Percentiles rank a stretch among this genome's conserved stretches.
phyloP scores from a whole-genome alignment of 2,888 invertebrate species.

The Epinotia ramella region DNA sequence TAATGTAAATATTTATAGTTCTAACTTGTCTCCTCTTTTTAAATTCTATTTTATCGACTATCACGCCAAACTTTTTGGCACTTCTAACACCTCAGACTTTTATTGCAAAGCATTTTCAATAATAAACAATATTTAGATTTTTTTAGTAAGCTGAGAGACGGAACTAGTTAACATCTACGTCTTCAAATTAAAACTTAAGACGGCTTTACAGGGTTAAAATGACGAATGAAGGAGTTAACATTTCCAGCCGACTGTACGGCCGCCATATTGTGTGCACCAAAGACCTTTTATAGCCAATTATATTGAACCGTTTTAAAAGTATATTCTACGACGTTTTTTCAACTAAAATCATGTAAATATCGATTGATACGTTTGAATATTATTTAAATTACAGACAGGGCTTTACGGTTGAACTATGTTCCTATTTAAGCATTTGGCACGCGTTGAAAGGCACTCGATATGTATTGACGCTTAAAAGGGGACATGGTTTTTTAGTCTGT shows the following conservation, averaged over 20 bases:
- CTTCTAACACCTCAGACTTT: too few species aligned
- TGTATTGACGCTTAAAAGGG: neutral
- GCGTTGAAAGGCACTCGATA: neutral
- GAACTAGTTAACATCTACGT: too few species aligned
- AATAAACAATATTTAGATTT: too few species aligned
- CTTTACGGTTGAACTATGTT: neutral
- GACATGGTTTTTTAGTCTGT: neutral
- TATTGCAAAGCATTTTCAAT: too few species aligned
- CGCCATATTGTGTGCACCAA: conserved; percentile 42
- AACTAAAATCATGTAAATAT: conserved; percentile 41
- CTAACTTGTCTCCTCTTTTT: too few species aligned
- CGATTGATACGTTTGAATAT: conserved; percentile 22
- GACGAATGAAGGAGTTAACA: neutral
- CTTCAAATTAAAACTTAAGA: neutral
- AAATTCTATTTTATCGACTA: too few species aligned
- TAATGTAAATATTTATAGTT: too few species aligned
- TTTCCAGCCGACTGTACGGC: conserved; percentile 8
- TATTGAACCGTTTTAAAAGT: conserved; percentile 35
- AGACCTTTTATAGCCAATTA: conserved; percentile 44
- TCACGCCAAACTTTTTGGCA: too few species aligned
- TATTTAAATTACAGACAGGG: conserved; percentile 22
- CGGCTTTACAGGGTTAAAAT: neutral
- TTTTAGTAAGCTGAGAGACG: too few species aligned
- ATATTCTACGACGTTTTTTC: conserved; percentile 31
- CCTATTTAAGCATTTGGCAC: conserved; percentile 2